These are phyloP conservation scores for Eupithecia pulchellata DNA, from an alignment of 2,888 invertebrate species.

Conservation along the genomic window DNA sequence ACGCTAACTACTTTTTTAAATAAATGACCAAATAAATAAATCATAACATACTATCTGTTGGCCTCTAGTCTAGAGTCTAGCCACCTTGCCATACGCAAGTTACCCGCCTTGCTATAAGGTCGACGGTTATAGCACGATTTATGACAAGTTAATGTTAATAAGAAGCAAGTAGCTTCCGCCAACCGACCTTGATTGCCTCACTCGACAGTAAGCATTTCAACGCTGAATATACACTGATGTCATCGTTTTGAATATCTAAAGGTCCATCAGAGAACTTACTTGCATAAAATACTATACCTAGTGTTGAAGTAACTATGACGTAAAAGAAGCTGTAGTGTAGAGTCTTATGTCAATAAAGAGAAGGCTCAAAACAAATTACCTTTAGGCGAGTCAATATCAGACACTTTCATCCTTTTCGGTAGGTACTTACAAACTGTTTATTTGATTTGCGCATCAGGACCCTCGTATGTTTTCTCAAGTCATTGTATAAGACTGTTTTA, in stretches of 20 bases:
- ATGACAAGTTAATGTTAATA: slow-evolving; percentile 22
- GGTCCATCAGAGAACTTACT: background rate
- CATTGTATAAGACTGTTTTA: background rate
- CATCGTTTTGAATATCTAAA: background rate
- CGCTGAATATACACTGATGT: slow-evolving; percentile 14
- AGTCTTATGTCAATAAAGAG: background rate
- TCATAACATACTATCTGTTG: background rate
- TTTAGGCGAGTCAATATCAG: background rate
- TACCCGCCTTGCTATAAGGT: slow-evolving; percentile 22
- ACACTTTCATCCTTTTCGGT: no score
- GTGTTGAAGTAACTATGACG: background rate
- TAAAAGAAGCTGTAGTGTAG: background rate
- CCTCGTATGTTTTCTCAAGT: slow-evolving; percentile 1
- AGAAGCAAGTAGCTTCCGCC: slow-evolving; percentile 33
- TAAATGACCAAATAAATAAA: no score
- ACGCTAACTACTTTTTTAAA: no score
- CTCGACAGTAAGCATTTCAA: slow-evolving; percentile 24
- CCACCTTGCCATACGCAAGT: background rate
- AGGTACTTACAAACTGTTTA: background rate
- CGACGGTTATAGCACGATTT: slow-evolving; percentile 20
- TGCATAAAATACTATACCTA: background rate
- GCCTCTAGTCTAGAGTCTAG: background rate
- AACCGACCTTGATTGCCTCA: slow-evolving; percentile 40
- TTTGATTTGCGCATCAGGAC: background rate
- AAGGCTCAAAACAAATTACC: background rate